Evolutionary conservation across 2,113 vertebrate species (phyloP).

Genomic region (Epinephelus cyanopodus): DNA sequence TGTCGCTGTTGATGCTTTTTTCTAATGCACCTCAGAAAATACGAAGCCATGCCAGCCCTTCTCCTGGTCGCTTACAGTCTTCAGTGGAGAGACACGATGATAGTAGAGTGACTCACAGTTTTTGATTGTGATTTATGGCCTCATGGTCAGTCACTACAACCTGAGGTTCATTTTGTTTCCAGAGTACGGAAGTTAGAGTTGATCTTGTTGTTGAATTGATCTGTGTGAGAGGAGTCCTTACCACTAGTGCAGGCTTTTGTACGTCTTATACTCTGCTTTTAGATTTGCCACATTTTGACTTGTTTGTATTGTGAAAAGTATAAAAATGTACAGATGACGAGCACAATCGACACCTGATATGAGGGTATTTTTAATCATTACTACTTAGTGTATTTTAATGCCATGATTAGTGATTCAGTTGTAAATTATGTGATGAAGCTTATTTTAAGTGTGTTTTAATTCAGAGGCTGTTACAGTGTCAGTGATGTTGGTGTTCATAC

Average conservation of each 20-base stretch:
- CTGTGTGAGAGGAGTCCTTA: slow-evolving; percentile 15
- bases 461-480: slow-evolving; percentile 30
- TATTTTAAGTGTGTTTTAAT: slow-evolving; percentile 51
- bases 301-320: slow-evolving; percentile 61
- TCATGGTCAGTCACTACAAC: not conserved
- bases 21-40: slow-evolving; percentile 49
- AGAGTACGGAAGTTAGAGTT: slow-evolving; percentile 19
- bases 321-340: slow-evolving; percentile 14
- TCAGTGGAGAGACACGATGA: slow-evolving; percentile 1
- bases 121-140: slow-evolving; percentile 26
- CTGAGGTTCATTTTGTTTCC: not conserved
- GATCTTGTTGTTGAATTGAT: slow-evolving; percentile 31
- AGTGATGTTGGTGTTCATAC: slow-evolving; percentile 53
- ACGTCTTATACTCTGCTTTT: slow-evolving; percentile 57
- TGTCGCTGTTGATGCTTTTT: slow-evolving; percentile 37
- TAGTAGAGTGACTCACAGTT: not conserved
- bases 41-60: slow-evolving; percentile 64
- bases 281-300: slow-evolving; percentile 49
- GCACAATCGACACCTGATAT: slow-evolving; percentile 57
- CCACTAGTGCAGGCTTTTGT: slow-evolving; percentile 44
- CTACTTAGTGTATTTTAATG: slow-evolving; percentile 39
- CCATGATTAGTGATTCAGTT: slow-evolving; percentile 56
- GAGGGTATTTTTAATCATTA: slow-evolving; percentile 39
- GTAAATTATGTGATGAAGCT: slow-evolving; percentile 49
- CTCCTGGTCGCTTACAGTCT: slow-evolving; percentile 32